Conservation (phyloP, 23 tunicate genomes). For the Ciona savignyi region DNA sequence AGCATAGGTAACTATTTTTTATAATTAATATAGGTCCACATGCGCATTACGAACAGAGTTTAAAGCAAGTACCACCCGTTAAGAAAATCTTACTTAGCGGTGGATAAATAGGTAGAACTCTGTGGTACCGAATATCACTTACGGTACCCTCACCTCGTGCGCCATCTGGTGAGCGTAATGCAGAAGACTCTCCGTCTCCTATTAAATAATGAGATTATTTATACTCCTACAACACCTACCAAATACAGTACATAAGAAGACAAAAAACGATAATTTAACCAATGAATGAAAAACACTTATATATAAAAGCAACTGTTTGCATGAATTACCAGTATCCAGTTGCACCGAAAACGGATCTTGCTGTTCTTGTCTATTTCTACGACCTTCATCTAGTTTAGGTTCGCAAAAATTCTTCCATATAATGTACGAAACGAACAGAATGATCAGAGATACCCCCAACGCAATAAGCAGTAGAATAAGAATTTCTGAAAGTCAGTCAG, state of each 20-base stretch:
- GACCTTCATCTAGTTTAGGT: background rate
- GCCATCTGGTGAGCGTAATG: background rate
- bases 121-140: background rate
- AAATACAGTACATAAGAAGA: too few relatives aligned
- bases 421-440: conserved; percentile 8
- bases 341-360: background rate
- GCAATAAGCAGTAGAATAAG: background rate
- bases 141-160: background rate
- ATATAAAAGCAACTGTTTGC: background rate
- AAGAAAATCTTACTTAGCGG: background rate
- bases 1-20: too few relatives aligned
- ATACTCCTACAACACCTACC: too few relatives aligned
- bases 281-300: background rate
- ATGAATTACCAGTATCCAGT: background rate
- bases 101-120: background rate
- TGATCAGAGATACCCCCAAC: conserved; percentile 1
- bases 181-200: background rate
- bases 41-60: too few relatives aligned
- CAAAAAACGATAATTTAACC: too few relatives aligned
- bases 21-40: too few relatives aligned
- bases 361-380: background rate
- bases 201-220: too few relatives aligned
- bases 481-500: background rate
- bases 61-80: too few relatives aligned
- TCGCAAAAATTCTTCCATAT: conserved; percentile 23